A percentile compares a stretch with the other conserved stretches of the same genome.
Evolutionary conservation across 2,888 invertebrate species (phyloP).

Genomic region (Cataglyphis altisquamis): DNA sequence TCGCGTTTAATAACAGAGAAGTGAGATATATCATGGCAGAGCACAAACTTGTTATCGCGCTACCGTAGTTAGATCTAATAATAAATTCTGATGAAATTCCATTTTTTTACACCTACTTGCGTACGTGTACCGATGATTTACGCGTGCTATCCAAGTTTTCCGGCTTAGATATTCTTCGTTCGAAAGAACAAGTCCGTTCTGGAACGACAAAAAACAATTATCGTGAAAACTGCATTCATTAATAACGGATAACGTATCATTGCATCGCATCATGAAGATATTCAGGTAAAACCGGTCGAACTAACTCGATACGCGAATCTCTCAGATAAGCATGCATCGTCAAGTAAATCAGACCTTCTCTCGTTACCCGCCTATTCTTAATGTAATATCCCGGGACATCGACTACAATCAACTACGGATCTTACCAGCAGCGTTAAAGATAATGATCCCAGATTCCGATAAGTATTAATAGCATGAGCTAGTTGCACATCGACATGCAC

Average conservation of each 20-base stretch:
- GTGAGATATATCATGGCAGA: conserved; percentile 34
- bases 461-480: conserved; percentile 53
- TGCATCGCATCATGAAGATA: conserved; percentile 71
- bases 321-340: conserved; percentile 67
- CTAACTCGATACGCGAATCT: conserved; percentile 73
- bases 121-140: conserved; percentile 57
- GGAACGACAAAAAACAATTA: conserved; percentile 67
- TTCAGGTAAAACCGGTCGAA: conserved; percentile 69
- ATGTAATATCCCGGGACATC: conserved; percentile 65
- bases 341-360: conserved; percentile 71
- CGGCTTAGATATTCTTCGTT: conserved; percentile 36
- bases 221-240: conserved; percentile 74
- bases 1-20: conserved; percentile 47
- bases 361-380: conserved; percentile 56
- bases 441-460: conserved; percentile 60
- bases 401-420: conserved; percentile 67
- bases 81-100: conserved; percentile 19
- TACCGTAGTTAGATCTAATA: conserved; percentile 27
- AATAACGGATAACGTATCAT: conserved; percentile 74
- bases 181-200: conserved; percentile 68
- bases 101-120: neutral
- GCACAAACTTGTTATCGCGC: conserved; percentile 31
- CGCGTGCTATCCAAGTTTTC: conserved; percentile 53
- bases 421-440: conserved; percentile 59
- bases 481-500: conserved; percentile 42